Conservation (phyloP, 2,888 invertebrate species). For the Dasypogon diadema region DNA sequence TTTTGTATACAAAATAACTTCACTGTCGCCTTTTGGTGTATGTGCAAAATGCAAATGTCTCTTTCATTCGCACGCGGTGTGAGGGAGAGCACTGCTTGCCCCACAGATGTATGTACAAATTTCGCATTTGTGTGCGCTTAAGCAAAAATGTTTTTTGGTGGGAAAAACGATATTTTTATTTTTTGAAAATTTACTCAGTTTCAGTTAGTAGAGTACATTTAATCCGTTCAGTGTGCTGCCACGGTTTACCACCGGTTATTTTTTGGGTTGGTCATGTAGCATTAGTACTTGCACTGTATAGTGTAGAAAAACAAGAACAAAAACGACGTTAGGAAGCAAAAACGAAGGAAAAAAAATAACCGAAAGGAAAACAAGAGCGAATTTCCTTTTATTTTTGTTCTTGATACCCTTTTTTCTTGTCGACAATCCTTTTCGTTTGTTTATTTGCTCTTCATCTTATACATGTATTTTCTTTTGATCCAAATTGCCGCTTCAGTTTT, state of each 20-base stretch:
- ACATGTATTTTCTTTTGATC: conserved; percentile 22
- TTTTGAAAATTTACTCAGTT: conserved; percentile 53
- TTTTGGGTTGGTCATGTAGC: conserved; percentile 58
- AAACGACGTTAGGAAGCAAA: not conserved
- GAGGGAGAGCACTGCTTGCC: too few species aligned
- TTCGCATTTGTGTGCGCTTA: conserved; percentile 8
- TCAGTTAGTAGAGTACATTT: conserved; percentile 64
- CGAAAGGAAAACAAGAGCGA: conserved; percentile 45
- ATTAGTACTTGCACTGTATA: conserved; percentile 28
- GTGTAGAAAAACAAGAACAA: conserved; percentile 37
- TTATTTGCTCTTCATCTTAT: conserved; percentile 3
- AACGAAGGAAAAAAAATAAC: conserved; percentile 8
- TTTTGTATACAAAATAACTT: conserved; percentile 43
- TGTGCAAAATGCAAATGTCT: conserved; percentile 10
- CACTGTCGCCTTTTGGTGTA: conserved; percentile 1
- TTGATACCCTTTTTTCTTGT: conserved; percentile 21
- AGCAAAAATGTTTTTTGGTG: conserved; percentile 45
- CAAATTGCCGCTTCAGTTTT: conserved; percentile 14
- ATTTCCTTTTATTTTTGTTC: conserved; percentile 35
- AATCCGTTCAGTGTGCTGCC: conserved; percentile 64
- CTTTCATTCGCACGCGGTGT: too few species aligned
- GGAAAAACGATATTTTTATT: conserved; percentile 45
- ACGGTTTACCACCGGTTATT: conserved; percentile 58
- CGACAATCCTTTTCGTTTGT: conserved; percentile 19
- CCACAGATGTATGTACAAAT: too few species aligned